Evolutionary conservation across 2,797 vertebrate species (phyloP), one percentile per base, ranked within the genome.

Genomic region (Xenentodon cancila): DNA sequence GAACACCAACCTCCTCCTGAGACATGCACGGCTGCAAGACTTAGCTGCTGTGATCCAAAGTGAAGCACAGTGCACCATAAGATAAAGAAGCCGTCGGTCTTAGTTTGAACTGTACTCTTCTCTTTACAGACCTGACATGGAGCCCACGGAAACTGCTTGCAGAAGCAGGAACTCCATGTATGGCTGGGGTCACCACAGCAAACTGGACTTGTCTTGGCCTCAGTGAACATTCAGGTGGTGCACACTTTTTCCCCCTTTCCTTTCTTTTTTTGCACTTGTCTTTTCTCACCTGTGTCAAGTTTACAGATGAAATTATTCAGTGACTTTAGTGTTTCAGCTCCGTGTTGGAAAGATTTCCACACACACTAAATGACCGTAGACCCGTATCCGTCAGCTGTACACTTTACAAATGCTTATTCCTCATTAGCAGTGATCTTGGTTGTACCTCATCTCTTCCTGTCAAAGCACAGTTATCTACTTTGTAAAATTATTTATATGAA

Each of bases 81-180:
- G 45, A 16, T 16, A 37, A 4, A 48, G 13, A 15, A 3, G 9
- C 42, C 22, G 27, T 19, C 16, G 11, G n/a, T 67, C n/a, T 44
- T 21, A 32, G 5, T 60, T n/a, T 55, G 43, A 34, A 21, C 12
- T 19, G 16, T 37, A 21, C 58, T n/a, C 17, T 17, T 0, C 68
- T 57, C 46, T 58, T 48, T 2, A 48, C 62, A 96, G 95, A 75
- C 93, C 94, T 71, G 95, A 95, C 74, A 52, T 88, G 69, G 71
- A 74, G 25, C 73, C 86, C 65, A 59, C 71, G 0, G 92, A 95
- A 44, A 19, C 82, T 25, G 89, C 73, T 21, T 87, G 84, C 63
- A 90, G 79, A 62, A 93, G 94, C 84, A 93, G 95, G 73, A 96
- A 91, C 88, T 96, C 95, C 30, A 94, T 95, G 94, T 94, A 94